phyloP scores from a whole-genome alignment of 2,888 invertebrate genomes.

The Athalia rosae region DNA sequence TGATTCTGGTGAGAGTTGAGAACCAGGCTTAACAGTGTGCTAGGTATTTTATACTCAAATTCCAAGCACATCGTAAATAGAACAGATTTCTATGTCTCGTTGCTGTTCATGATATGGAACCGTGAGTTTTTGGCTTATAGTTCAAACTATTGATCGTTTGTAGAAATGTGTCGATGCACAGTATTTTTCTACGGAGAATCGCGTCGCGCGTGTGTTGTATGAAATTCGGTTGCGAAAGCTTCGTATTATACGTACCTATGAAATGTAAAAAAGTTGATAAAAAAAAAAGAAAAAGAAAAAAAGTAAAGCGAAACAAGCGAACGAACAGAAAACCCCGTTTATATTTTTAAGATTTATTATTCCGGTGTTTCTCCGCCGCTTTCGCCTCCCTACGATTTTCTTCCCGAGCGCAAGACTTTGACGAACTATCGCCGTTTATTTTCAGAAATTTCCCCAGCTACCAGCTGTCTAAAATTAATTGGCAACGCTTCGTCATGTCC shows the following conservation, averaged over 20 bases:
- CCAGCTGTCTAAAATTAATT: slow-evolving; percentile 39
- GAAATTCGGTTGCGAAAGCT: slow-evolving; percentile 34
- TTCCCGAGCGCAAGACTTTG: slow-evolving; percentile 35
- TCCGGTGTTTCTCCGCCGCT: slow-evolving; percentile 29
- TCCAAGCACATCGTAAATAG: slow-evolving; percentile 49
- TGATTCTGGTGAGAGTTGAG: slow-evolving; percentile 47
- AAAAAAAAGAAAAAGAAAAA: slow-evolving; percentile 15
- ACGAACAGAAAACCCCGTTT: not conserved
- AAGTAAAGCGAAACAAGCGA: not conserved
- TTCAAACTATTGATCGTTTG: slow-evolving; percentile 30
- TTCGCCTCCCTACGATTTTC: slow-evolving; percentile 37
- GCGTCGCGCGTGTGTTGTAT: slow-evolving; percentile 22
- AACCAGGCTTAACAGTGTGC: slow-evolving; percentile 57
- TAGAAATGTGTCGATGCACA: not conserved
- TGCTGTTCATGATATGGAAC: slow-evolving; percentile 22
- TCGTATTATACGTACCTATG: slow-evolving; percentile 32
- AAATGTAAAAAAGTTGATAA: not conserved
- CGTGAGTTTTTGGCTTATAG: slow-evolving; percentile 21
- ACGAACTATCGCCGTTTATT: slow-evolving; percentile 41
- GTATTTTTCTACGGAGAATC: not conserved
- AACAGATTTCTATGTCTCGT: slow-evolving; percentile 8
- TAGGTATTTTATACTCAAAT: slow-evolving; percentile 68
- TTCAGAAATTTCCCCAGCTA: slow-evolving; percentile 42
- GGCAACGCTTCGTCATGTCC: slow-evolving; percentile 25
- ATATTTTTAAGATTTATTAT: slow-evolving; percentile 42